A percentile compares a stretch with the other conserved stretches of the same genome.
Conservation (phyloP, 2,888 invertebrate species). For the Lymantria monacha region DNA sequence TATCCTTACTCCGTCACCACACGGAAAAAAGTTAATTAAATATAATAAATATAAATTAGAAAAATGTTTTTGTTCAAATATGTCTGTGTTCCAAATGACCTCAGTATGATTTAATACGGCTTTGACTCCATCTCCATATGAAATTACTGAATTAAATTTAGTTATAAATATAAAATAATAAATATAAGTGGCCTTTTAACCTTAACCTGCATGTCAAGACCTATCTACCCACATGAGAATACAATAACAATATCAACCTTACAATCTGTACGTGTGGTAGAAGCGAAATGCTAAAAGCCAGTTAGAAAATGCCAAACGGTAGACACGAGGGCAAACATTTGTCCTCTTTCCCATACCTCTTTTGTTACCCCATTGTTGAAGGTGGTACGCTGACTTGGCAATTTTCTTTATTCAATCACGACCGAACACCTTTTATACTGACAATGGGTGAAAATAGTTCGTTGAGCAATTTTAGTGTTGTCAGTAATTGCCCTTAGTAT, state of each 20-base stretch:
- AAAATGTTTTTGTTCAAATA: too few relatives aligned
- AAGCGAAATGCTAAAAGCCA: constrained; percentile 44
- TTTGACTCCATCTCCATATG: too few relatives aligned
- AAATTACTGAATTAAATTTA: too few relatives aligned
- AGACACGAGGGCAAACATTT: constrained; percentile 48
- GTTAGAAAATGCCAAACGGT: constrained; percentile 47
- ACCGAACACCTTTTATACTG: constrained; percentile 26
- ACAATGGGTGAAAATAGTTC: constrained; percentile 27
- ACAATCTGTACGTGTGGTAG: constrained; percentile 5
- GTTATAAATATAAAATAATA: too few relatives aligned
- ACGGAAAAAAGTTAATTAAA: too few relatives aligned
- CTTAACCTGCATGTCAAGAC: too few relatives aligned
- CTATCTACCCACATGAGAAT: background rate
- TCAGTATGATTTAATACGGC: too few relatives aligned
- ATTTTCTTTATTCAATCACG: constrained; percentile 43
- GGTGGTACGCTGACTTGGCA: constrained; percentile 39
- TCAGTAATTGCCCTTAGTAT: constrained; percentile 13
- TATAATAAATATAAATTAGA: too few relatives aligned
- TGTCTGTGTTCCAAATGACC: too few relatives aligned
- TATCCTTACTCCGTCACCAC: too few relatives aligned
- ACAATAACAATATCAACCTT: constrained; percentile 14
- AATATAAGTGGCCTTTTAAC: too few relatives aligned
- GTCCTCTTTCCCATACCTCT: constrained; percentile 31
- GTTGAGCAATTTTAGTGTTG: constrained; percentile 29
- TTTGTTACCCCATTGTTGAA: constrained; percentile 38